Evolutionary conservation across 2,113 vertebrate species (phyloP).

Genomic region (Pseudorhombus dupliciocellatus): DNA sequence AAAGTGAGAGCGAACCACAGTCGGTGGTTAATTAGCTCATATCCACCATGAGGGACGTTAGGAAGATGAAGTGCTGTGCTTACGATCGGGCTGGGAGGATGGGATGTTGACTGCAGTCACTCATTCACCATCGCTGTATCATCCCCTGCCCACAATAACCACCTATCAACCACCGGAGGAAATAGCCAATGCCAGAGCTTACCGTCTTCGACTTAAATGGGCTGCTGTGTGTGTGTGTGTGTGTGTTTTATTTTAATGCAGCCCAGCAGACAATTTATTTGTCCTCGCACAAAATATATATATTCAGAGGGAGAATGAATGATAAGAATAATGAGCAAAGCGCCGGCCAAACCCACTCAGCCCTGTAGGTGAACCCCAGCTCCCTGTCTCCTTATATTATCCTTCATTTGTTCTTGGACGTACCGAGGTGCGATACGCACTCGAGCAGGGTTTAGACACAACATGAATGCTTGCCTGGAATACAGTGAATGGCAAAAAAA

Average conservation of each 20-base stretch:
- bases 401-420: constrained; percentile 22
- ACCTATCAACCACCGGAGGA: constrained; percentile 64
- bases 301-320: constrained; percentile 37
- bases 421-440: constrained; percentile 39
- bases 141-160: constrained; percentile 49
- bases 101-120: constrained; percentile 51
- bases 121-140: constrained; percentile 42
- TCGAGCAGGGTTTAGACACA: constrained; percentile 55
- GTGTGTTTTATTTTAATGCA: constrained; percentile 49
- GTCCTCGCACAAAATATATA: constrained; percentile 34
- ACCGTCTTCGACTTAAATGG: constrained; percentile 36
- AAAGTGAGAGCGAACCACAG: constrained; percentile 39
- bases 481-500: constrained; percentile 68
- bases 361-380: constrained; percentile 57
- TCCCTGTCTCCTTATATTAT: constrained; percentile 28
- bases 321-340: constrained; percentile 61
- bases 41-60: constrained; percentile 56
- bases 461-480: constrained; percentile 58
- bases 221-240: constrained; percentile 18
- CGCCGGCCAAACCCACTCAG: constrained; percentile 30
- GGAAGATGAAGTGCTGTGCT: constrained; percentile 51
- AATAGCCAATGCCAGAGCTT: constrained; percentile 45
- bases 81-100: constrained; percentile 37
- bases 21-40: constrained; percentile 49
- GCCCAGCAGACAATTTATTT: constrained; percentile 58